Evolutionary conservation across 2,888 invertebrate species (phyloP).

Genomic region (Amiota mariae): DNA sequence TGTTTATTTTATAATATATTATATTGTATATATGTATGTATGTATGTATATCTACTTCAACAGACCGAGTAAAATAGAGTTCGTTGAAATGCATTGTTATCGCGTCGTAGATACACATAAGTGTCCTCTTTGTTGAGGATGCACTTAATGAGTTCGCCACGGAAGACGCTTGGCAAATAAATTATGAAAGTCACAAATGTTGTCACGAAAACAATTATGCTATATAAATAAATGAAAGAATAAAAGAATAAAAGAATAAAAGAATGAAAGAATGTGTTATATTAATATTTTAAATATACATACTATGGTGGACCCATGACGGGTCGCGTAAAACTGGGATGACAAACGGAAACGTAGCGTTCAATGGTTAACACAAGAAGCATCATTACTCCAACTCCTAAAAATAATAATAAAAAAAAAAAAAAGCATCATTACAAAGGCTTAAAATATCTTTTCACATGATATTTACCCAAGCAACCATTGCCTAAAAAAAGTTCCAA

Average conservation of each 20-base stretch:
- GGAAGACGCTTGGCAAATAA: constrained; percentile 81
- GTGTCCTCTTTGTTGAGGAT: constrained; percentile 74
- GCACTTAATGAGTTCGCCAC: constrained; percentile 77
- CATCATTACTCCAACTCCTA: constrained; percentile 84
- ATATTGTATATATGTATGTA: not conserved
- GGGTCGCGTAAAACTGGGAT: constrained; percentile 80
- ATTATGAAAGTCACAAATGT: constrained; percentile 79
- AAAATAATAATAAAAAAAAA: not conserved
- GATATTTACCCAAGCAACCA: constrained; percentile 78
- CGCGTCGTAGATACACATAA: constrained; percentile 77
- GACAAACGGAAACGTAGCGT: constrained; percentile 83
- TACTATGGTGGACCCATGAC: constrained; percentile 79
- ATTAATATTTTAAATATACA: constrained; percentile 41
- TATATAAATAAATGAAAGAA: constrained; percentile 37
- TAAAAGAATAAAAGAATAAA: not conserved
- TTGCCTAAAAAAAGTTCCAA: constrained; percentile 83
- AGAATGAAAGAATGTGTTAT: too few relatives aligned
- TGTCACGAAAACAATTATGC: constrained; percentile 78
- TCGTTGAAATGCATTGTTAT: constrained; percentile 75
- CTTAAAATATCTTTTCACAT: not conserved
- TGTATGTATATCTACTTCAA: too few relatives aligned
- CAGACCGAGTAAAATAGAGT: constrained; percentile 76
- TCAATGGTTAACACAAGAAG: constrained; percentile 83
- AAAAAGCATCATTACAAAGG: not conserved
- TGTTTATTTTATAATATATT: not conserved